phyloP scores from a whole-genome alignment of 2,797 vertebrate species.

The Danio albolineatus region DNA sequence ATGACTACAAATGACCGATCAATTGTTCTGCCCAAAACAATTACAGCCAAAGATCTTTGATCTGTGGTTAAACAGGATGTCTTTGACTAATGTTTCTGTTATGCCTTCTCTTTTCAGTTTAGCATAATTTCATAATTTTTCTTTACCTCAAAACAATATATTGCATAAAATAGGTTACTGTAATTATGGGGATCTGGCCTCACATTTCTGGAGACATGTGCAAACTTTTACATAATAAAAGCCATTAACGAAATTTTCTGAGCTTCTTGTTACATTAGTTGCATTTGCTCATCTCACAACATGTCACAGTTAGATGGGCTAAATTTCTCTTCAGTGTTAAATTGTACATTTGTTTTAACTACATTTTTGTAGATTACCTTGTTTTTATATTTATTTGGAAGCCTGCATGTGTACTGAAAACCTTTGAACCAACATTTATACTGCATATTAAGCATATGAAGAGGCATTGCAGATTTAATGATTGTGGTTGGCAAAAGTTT shows the following conservation, averaged over 20 bases:
- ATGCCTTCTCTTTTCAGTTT: conserved; percentile 48
- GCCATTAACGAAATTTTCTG: conserved; percentile 62
- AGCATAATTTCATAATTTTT: conserved; percentile 40
- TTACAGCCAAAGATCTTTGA: conserved; percentile 60
- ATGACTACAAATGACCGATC: conserved; percentile 52
- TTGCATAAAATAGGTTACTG: conserved; percentile 54
- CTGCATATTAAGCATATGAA: no score
- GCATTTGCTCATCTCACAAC: neutral
- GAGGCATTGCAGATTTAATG: no score
- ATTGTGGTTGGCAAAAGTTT: no score
- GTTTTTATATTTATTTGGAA: no score
- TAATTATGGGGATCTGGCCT: conserved; percentile 42
- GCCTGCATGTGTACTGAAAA: no score
- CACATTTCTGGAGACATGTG: conserved; percentile 57
- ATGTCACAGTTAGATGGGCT: no score
- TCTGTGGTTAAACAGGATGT: conserved; percentile 46
- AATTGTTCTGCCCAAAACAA: conserved; percentile 53
- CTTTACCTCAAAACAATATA: conserved; percentile 53
- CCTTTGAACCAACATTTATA: no score
- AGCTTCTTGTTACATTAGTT: neutral
- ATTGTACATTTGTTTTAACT: no score
- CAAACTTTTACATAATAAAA: conserved; percentile 75
- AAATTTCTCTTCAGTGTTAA: no score
- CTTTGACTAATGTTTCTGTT: conserved; percentile 58
- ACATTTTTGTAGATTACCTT: no score